Evolutionary conservation across 2,888 invertebrate species (phyloP).

Genomic region (Lochmaea crataegi): DNA sequence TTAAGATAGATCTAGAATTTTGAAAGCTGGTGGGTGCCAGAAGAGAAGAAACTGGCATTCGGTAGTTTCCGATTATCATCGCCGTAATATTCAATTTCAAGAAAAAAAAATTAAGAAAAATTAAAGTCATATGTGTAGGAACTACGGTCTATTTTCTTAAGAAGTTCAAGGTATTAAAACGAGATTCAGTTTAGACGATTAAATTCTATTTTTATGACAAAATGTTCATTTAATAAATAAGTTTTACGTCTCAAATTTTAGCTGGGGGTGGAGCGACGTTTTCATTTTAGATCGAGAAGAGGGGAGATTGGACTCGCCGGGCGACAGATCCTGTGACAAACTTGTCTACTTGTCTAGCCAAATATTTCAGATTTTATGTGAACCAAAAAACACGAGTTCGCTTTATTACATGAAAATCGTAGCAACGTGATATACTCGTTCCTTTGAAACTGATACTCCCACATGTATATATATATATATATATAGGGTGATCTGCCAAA

Average conservation of each 20-base stretch:
- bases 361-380: constrained; percentile 41
- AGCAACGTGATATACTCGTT: neutral
- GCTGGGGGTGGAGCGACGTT: constrained; percentile 47
- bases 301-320: constrained; percentile 23
- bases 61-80: constrained; percentile 59
- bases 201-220: constrained; percentile 38
- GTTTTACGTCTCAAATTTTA: constrained; percentile 40
- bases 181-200: constrained; percentile 7
- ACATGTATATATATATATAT: neutral
- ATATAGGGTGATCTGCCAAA: neutral
- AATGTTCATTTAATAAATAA: constrained; percentile 31
- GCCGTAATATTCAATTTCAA: constrained; percentile 52
- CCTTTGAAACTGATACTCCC: neutral
- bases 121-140: constrained; percentile 18
- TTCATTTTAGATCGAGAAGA: constrained; percentile 34
- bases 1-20: constrained; percentile 56
- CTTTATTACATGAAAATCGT: constrained; percentile 4
- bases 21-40: constrained; percentile 59
- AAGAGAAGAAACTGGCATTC: constrained; percentile 55
- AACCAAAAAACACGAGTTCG: constrained; percentile 1
- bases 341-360: constrained; percentile 49
- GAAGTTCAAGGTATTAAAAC: constrained; percentile 3
- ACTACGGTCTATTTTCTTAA: constrained; percentile 13
- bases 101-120: constrained; percentile 50
- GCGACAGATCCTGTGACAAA: constrained; percentile 40